Base-by-base conservation (phyloP, 2,888 invertebrate genomes). In the Caenorhabditis sp. region DNA sequence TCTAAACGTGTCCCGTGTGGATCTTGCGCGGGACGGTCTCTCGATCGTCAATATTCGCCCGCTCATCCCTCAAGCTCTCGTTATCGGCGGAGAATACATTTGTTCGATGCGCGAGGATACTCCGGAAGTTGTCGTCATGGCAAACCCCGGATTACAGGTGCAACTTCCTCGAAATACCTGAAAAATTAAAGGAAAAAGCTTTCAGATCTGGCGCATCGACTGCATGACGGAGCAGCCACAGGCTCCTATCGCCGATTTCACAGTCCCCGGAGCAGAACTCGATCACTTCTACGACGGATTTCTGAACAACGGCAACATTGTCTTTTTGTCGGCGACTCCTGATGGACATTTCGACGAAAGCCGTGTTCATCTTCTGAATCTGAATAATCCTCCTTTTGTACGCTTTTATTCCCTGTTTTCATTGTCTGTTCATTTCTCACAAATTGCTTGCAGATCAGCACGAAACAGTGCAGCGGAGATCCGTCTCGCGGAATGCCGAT, bases 231-330 rank as follows among this genome's bases (percentile, higher is more conserved):
- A 73, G 9, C 48, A 70, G 1, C 84, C 87, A 2, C 80, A 80
- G 24, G 65, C 81, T 15, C 86, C 88, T 9, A 65, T 81, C 8
- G 79, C 81, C 7, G 58, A 82, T 11, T 87, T 87, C 79, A 59
- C 61, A 7, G 85, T 88, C 1, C 75, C 83, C 9, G 87, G 86
- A 15, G 86, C 86, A 9, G 85, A 88, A n/a, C 79, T 88, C 11
- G 55, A 68, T 5, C 86, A 86, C 71, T 88, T 86, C 73, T 88
- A 88, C 62, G 88, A 88, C 56, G 88, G 86, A 17, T 88, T 88
- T 78, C 46, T 87, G 17, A 83, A 80, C 65, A 79, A 81, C 46
- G 88, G 87, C 13, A 83, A 82, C 43, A 82, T 88, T 32, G 82
- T 86, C 52, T 84, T 88, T 37, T 65, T 88, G n/a, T 87, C 87